A percentile compares a stretch with the other conserved stretches of the same genome.
Conservation (phyloP, 2,797 vertebrate species). For the Sciurus carolinensis region DNA sequence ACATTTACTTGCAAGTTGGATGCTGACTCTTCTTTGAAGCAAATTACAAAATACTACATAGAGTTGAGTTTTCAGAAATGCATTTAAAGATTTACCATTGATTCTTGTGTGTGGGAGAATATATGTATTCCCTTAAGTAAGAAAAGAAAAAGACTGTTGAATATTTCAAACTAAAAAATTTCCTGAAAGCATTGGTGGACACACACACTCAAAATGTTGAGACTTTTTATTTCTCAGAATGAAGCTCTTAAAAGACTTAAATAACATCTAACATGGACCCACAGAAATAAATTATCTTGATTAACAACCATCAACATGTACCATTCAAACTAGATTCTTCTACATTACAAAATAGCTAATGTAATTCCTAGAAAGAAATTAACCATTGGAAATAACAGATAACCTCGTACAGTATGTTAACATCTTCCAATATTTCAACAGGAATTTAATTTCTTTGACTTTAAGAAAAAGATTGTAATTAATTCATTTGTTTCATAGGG, state of each 20-base stretch:
- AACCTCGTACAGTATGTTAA: constrained; percentile 73
- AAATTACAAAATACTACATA: constrained; percentile 67
- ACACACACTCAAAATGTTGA: neutral
- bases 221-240: neutral
- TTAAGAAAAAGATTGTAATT: constrained; percentile 72
- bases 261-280: neutral
- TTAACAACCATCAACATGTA: constrained; percentile 16
- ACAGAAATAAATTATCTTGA: constrained; percentile 26
- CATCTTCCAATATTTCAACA: constrained; percentile 75
- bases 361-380: constrained; percentile 62
- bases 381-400: constrained; percentile 53
- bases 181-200: neutral
- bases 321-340: constrained; percentile 6
- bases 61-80: constrained; percentile 81
- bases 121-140: neutral
- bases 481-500: constrained; percentile 69
- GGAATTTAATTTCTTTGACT: constrained; percentile 79
- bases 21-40: constrained; percentile 61
- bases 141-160: neutral
- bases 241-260: constrained; percentile 6
- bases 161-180: neutral
- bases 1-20: constrained; percentile 81
- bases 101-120: neutral
- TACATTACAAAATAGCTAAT: constrained; percentile 41
- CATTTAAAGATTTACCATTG: constrained; percentile 65